Percentiles rank a stretch among this genome's conserved stretches.
Evolutionary conservation across 2,888 invertebrate species (phyloP).

Genomic region (Cephus sareptanus): DNA sequence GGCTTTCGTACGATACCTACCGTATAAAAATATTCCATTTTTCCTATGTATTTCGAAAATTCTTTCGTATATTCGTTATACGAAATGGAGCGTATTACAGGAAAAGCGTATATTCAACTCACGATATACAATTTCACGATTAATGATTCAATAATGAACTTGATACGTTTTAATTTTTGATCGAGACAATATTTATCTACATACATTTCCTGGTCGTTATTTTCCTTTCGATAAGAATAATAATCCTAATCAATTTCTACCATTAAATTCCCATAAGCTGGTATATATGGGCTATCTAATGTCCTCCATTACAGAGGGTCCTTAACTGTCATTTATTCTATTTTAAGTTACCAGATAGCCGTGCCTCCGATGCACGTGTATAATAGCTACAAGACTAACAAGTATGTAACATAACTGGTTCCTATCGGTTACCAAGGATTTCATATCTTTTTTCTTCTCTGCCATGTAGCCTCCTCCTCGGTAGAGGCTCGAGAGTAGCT

Average conservation of each 20-base stretch:
- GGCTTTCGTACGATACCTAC: constrained; percentile 9
- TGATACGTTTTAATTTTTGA: background rate
- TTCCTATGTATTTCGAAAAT: background rate
- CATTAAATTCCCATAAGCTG: background rate
- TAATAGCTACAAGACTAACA: background rate
- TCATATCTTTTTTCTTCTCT: background rate
- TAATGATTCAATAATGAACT: background rate
- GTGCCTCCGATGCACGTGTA: background rate
- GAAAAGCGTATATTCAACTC: background rate
- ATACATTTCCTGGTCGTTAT: background rate
- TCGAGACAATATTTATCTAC: background rate
- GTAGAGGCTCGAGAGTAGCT: background rate
- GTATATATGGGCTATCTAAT: background rate
- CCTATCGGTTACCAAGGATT: background rate
- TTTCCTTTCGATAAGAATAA: background rate
- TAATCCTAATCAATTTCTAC: background rate
- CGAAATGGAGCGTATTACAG: background rate
- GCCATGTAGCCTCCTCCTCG: background rate
- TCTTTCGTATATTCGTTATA: background rate
- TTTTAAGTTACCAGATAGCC: background rate
- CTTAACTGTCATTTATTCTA: background rate
- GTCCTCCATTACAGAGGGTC: background rate
- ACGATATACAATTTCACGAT: background rate
- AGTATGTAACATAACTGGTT: background rate
- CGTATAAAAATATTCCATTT: background rate